Base-by-base conservation (phyloP, 92 coral and sea anemone genomes). In the Isaurus tuberculatus region DNA sequence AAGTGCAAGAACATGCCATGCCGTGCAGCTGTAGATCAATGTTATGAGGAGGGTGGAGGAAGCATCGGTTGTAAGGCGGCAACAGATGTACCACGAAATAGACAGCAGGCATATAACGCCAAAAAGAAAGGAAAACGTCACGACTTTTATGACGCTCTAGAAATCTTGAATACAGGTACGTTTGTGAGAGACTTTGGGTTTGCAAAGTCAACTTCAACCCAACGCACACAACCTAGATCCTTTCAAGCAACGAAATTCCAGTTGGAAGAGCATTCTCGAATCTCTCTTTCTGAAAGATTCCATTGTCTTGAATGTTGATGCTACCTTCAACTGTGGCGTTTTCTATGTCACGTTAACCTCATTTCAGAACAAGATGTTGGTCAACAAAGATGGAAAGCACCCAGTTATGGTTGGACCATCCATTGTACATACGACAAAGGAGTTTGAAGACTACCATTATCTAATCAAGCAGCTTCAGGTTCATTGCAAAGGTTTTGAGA, bases 171-270 rank as follows among this genome's bases (percentile, higher is more conserved):
- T 48, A 36, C 84, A 67, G 91, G 88, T 48, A 71, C 85, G 30
- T 88, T 88, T 88, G 88, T 88, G 64, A 48, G 86, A 84, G 88
- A 88, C 70, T 79, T 88, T 42, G 70, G 80, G 36, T 88, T 88
- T 83, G 85, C 40, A 14, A 36, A 81, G n/a, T 88, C 88, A n/a
- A 20, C 81, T 32, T 61, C 74, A 58, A 43, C 65, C 65, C 46
- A 65, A 29, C 84, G 80, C 17, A 83, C 88, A 79, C 43, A 29
- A 53, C 27, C 63, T 40, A 40, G 46, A 40, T 40, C 46, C 46
- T 40, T 40, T 40, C 46, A 40, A 40, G 46, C 46, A 40, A 40
- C 46, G 11, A 40, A 40, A 40, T 40, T 40, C 46, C 46, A 40
- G 46, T 13, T 40, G 46, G 46, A 40, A 40, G 46, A 86, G 48